These are phyloP conservation scores for Patella ulyssiponensis DNA, from an alignment of 2,888 invertebrate species.

Conservation along the genomic window DNA sequence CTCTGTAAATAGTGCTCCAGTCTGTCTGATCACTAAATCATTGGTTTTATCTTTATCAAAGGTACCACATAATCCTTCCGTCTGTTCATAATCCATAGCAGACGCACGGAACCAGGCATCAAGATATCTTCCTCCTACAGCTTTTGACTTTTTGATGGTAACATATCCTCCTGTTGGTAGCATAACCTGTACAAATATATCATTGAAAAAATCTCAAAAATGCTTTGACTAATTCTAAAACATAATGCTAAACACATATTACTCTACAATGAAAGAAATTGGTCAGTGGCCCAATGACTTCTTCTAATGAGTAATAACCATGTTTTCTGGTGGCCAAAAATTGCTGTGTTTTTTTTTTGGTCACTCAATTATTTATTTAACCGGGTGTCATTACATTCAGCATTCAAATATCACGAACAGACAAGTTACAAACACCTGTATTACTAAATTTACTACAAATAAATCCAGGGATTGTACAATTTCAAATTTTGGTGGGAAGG, in stretches of 20 bases:
- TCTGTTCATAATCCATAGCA: slow-evolving; percentile 44
- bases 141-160: slow-evolving; percentile 4
- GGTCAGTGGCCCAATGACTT: neutral
- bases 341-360: too few relatives aligned
- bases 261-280: too few relatives aligned
- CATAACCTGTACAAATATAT: slow-evolving; percentile 33
- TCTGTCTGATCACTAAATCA: slow-evolving; percentile 43
- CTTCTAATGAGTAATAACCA: neutral
- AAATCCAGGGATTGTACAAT: too few relatives aligned
- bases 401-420: too few relatives aligned
- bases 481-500: too few relatives aligned
- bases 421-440: too few relatives aligned
- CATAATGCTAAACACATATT: too few relatives aligned
- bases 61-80: slow-evolving; percentile 62
- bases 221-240: too few relatives aligned
- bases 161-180: slow-evolving; percentile 45
- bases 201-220: too few relatives aligned
- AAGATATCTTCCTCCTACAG: slow-evolving; percentile 38
- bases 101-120: slow-evolving; percentile 57
- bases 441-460: too few relatives aligned
- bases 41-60: slow-evolving; percentile 55
- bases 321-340: neutral
- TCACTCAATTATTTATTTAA: too few relatives aligned
- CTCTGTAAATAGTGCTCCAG: slow-evolving; percentile 36
- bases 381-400: too few relatives aligned